These are phyloP conservation scores for Sinella curviseta DNA, from an alignment of 1,140 invertebrate genomes.

Conservation along the genomic window DNA sequence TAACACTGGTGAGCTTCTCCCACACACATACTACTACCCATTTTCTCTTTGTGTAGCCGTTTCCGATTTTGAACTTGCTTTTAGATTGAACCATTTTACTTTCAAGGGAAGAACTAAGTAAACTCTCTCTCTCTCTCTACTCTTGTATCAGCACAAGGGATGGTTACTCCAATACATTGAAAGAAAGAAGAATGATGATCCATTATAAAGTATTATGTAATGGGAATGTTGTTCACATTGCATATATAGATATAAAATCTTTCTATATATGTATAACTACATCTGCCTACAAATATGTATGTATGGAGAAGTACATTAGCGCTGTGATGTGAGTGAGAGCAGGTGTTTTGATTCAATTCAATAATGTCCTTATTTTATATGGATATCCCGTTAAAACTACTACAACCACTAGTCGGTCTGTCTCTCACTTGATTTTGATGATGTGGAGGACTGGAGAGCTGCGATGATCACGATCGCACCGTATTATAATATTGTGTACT, in stretches of 20 bases:
- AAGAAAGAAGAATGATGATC: conserved; percentile 22
- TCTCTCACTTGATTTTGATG: conserved; percentile 7
- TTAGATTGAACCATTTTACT: conserved; percentile 11
- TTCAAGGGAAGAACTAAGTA: conserved; percentile 7
- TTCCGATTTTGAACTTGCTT: conserved; percentile 9
- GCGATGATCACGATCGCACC: not conserved
- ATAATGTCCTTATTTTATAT: conserved; percentile 23
- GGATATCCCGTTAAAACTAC: not conserved
- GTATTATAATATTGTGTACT: not conserved
- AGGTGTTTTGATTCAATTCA: conserved; percentile 27
- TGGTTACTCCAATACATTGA: not conserved
- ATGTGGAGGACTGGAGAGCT: not conserved
- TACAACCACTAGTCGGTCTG: not conserved
- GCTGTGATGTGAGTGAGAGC: conserved; percentile 24
- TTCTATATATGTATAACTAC: not conserved
- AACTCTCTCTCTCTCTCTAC: too few relatives aligned
- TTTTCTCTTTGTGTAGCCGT: not conserved
- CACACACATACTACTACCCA: not conserved
- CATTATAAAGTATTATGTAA: conserved; percentile 9
- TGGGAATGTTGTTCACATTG: not conserved
- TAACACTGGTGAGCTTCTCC: not conserved
- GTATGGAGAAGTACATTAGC: not conserved
- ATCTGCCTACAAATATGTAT: not conserved
- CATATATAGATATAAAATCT: not conserved
- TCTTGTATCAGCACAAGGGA: not conserved